phyloP scores from a whole-genome alignment of 2,888 invertebrate genomes.

The Drosophila antonietae region DNA sequence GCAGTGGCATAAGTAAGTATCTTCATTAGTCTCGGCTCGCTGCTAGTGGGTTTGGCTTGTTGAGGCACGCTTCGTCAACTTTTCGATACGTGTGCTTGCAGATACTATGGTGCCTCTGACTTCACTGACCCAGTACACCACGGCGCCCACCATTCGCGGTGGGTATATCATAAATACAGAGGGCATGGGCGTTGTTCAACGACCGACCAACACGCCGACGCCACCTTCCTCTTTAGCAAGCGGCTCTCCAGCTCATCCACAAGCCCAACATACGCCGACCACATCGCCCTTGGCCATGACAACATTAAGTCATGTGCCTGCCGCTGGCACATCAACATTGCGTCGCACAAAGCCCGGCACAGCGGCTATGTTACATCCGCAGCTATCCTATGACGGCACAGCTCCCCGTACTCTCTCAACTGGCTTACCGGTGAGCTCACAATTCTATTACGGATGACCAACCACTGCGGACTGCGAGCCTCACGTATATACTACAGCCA shows the following conservation, averaged over 20 bases:
- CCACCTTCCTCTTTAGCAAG: conserved; percentile 70
- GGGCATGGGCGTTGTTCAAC: conserved; percentile 76
- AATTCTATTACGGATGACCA: conserved; percentile 84
- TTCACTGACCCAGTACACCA: conserved; percentile 83
- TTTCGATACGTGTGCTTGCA: conserved; percentile 37
- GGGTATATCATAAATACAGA: conserved; percentile 83
- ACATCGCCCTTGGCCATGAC: conserved; percentile 53
- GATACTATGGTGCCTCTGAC: conserved; percentile 82
- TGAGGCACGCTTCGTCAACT: conserved; percentile 1
- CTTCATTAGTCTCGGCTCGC: neutral
- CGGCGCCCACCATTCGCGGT: conserved; percentile 82
- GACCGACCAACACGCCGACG: conserved; percentile 76
- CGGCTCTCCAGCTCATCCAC: conserved; percentile 64
- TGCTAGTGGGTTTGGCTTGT: conserved; percentile 15
- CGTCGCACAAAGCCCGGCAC: conserved; percentile 64
- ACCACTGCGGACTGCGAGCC: conserved; percentile 65
- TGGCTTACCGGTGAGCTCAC: conserved; percentile 83
- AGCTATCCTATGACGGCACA: conserved; percentile 83
- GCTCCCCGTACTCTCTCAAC: conserved; percentile 84
- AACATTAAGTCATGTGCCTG: conserved; percentile 48
- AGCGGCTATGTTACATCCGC: conserved; percentile 69
- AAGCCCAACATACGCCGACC: conserved; percentile 40
- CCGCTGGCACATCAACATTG: conserved; percentile 61
- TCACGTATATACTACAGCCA: conserved; percentile 56
- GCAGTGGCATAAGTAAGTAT: conserved; percentile 72